These are phyloP conservation scores for Labeo rohita DNA, from an alignment of 2,113 vertebrate genomes.

Conservation along the genomic window DNA sequence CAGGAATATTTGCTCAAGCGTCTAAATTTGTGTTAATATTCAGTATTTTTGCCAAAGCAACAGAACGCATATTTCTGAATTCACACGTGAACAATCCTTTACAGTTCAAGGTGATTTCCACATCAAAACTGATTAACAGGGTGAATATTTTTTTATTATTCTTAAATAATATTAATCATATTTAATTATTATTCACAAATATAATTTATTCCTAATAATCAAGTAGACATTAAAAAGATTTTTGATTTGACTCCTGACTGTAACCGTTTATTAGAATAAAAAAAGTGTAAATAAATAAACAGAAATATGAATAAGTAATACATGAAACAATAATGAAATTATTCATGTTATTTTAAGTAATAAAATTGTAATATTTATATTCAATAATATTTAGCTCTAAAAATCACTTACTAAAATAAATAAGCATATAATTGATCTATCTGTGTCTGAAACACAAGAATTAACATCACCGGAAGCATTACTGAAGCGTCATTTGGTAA, in stretches of 20 bases:
- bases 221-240: no score
- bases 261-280: no score
- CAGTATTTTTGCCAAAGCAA: background rate
- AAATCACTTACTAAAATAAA: background rate
- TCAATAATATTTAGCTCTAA: no score
- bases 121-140: background rate
- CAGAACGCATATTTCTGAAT: background rate
- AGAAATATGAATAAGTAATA: no score
- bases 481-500: background rate
- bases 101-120: background rate
- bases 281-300: no score
- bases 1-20: conserved; percentile 18
- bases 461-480: background rate
- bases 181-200: background rate
- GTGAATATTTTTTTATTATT: background rate
- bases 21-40: background rate
- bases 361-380: background rate
- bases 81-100: background rate
- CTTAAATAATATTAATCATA: background rate
- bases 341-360: no score
- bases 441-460: background rate
- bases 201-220: no score
- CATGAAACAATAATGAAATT: no score
- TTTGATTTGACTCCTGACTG: no score
- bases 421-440: background rate